phyloP scores from a whole-genome alignment of 2,888 invertebrate species.

The Acronicta alni region DNA sequence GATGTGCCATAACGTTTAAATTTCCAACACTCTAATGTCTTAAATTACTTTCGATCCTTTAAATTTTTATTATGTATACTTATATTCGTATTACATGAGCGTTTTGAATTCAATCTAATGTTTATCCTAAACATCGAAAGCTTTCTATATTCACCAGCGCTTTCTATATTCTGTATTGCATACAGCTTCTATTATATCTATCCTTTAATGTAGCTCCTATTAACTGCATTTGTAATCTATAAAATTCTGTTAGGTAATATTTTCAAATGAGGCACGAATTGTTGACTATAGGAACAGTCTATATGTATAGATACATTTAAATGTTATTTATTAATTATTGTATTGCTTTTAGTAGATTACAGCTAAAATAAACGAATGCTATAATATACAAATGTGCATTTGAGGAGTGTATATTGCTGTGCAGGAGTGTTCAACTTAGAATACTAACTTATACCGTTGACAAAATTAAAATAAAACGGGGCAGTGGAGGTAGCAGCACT shows the following conservation, averaged over 20 bases:
- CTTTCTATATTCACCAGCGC: conserved; percentile 47
- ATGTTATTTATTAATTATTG: conserved; percentile 20
- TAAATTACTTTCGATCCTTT: conserved; percentile 41
- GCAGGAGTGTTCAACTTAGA: conserved; percentile 59
- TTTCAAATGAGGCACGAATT: conserved; percentile 28
- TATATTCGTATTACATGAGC: conserved; percentile 32
- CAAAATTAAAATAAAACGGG: conserved; percentile 60
- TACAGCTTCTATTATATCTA: conserved; percentile 37
- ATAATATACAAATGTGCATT: conserved; percentile 59
- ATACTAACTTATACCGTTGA: conserved; percentile 53
- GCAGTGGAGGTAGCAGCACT: conserved; percentile 48
- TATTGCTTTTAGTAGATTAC: conserved; percentile 28
- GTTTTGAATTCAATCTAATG: conserved; percentile 36
- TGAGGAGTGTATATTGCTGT: conserved; percentile 63
- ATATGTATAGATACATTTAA: conserved; percentile 26
- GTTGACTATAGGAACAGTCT: conserved; percentile 24
- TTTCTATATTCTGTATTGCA: conserved; percentile 44
- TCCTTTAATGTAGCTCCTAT: conserved; percentile 31
- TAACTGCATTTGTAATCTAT: conserved; percentile 25
- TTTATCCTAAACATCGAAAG: conserved; percentile 57
- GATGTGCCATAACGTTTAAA: conserved; percentile 32
- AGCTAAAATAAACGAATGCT: conserved; percentile 46
- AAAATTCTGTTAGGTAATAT: conserved; percentile 28
- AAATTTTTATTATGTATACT: too few relatives aligned
- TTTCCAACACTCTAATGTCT: conserved; percentile 32